Base-by-base conservation (phyloP, 2,797 vertebrate species). In the Eupleurogrammus muticus region DNA sequence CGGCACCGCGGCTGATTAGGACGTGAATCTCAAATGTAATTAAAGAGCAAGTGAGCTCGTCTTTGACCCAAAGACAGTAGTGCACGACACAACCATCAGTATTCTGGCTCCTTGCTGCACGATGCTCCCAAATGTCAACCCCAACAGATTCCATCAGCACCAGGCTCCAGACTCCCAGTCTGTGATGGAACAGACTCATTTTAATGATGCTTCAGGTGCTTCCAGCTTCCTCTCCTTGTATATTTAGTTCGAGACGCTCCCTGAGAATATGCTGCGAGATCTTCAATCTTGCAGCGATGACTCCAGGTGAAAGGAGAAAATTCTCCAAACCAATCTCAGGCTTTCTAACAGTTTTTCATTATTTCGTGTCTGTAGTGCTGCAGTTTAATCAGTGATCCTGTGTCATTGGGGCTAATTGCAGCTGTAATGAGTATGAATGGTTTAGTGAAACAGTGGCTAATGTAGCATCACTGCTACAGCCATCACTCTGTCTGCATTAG, bases 1-100 rank as follows among this genome's bases (percentile, higher is more conserved):
- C 47, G 5, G 70, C 67, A 9, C 71, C 5, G 67, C 59, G 42
- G 57, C 83, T 86, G 84, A 89, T 86, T 76, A 71, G 76, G 67
- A 84, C 80, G 49, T 84, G 84, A 85, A 88, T 87, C 74, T 77
- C 63, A 87, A 89, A 87, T 85, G 89, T 87, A 90, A 91, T 90
- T 88, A 90, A 77, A 75, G 69, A 81, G 67, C 2, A 42, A 83
- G 54, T 46, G 2, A 58, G 66, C 50, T 58, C 12, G 46, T 78
- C 79, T 75, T 73, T 69, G 84, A 88, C 74, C 83, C 23, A 57
- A 65, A 21, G 67, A 70, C 77, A 32, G 38, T 40, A 66, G 57
- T 61, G 58, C 60, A 74, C 51, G 73, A 75, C 82, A 40, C 60
- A 64, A 70, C 68, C 49, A 82, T 87, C 79, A 85, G 77, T 75